phyloP scores from a whole-genome alignment of 2,113 vertebrate genomes.

The Naja naja region DNA sequence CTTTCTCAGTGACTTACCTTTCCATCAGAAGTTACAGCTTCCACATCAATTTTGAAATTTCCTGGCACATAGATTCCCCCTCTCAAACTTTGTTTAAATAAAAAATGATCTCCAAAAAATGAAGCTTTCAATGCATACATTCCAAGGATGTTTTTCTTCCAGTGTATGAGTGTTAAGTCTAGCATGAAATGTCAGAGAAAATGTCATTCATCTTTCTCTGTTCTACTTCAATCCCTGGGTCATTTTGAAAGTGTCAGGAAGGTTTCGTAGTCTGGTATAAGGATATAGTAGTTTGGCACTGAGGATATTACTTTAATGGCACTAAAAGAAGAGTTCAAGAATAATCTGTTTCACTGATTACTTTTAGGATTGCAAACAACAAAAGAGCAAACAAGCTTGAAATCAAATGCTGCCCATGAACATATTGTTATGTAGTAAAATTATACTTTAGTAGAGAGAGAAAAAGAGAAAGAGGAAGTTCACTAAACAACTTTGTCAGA shows the following conservation, averaged over 20 bases:
- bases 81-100: conserved; percentile 12
- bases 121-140: conserved; percentile 2
- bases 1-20: background rate
- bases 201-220: conserved; percentile 27
- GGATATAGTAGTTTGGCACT: conserved; percentile 38
- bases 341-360: conserved; percentile 51
- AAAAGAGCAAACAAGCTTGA: conserved; percentile 39
- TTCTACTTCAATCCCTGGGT: conserved; percentile 16
- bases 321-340: conserved; percentile 47
- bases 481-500: background rate
- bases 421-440: conserved; percentile 31
- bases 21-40: background rate
- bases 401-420: conserved; percentile 8
- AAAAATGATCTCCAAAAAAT: conserved; percentile 17
- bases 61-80: conserved; percentile 16
- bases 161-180: background rate
- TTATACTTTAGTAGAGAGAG: background rate
- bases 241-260: background rate
- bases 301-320: conserved; percentile 28
- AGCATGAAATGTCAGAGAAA: background rate
- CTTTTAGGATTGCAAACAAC: conserved; percentile 24
- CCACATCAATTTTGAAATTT: conserved; percentile 24
- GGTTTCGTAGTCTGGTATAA: conserved; percentile 16
- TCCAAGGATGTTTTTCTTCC: conserved; percentile 1
- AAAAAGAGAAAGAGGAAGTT: background rate